phyloP scores from a whole-genome alignment of 2,797 vertebrate species.

The Karalla daura region DNA sequence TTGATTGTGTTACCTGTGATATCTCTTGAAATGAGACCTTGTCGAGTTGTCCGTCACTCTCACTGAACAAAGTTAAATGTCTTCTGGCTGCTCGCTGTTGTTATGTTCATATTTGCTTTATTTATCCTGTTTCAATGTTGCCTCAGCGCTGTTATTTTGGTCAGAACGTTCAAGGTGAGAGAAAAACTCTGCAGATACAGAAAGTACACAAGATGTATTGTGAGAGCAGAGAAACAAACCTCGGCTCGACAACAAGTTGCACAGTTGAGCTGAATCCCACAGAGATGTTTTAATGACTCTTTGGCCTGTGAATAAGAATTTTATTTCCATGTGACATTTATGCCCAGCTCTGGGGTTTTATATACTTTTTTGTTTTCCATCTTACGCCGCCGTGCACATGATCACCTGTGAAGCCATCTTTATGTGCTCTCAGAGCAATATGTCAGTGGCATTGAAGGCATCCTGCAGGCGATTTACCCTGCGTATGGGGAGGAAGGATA shows the following conservation, averaged over 20 bases:
- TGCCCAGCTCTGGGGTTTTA: not conserved
- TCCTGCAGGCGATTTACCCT: constrained; percentile 20
- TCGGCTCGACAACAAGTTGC: not conserved
- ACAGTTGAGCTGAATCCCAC: not conserved
- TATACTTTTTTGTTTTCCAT: constrained; percentile 2
- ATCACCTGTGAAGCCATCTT: constrained; percentile 13
- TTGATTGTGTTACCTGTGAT: not conserved
- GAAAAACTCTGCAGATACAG: not conserved
- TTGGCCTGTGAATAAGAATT: constrained; percentile 6
- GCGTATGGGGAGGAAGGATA: constrained; percentile 1
- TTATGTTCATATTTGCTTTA: not conserved
- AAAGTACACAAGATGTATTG: not conserved
- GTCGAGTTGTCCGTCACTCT: not conserved
- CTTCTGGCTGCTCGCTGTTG: not conserved
- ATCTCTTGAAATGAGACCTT: not conserved
- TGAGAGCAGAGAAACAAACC: not conserved
- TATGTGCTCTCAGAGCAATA: constrained; percentile 18
- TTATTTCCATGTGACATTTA: constrained; percentile 2
- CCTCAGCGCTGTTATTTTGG: not conserved
- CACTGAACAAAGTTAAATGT: not conserved
- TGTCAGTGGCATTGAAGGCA: constrained; percentile 24
- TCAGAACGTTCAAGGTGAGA: not conserved
- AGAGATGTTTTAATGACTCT: not conserved
- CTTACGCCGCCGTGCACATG: not conserved
- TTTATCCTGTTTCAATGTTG: not conserved